Percentiles rank a stretch among this genome's conserved stretches.
Conservation (phyloP, 2,888 invertebrate genomes). For the Mesorhabditis spiculigera region DNA sequence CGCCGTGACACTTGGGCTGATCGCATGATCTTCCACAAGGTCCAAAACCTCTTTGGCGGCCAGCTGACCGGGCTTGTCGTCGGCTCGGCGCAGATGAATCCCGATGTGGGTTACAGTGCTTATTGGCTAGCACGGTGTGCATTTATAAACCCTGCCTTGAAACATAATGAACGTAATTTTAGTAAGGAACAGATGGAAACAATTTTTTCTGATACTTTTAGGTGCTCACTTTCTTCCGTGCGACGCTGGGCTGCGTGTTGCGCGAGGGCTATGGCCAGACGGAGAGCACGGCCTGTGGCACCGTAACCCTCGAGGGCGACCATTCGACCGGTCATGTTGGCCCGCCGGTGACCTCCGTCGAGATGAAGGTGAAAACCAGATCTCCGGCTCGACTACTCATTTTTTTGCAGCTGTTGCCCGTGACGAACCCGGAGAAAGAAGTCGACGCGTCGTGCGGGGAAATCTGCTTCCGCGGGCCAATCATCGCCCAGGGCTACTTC, state of each 20-base stretch:
- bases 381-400: conserved; percentile 73
- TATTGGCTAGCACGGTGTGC: too few species aligned
- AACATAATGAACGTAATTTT: neutral
- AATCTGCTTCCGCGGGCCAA: conserved; percentile 45
- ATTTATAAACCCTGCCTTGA: neutral
- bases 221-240: conserved; percentile 84
- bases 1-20: conserved; percentile 61
- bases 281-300: conserved; percentile 69
- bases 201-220: conserved; percentile 46
- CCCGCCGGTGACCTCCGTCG: conserved; percentile 89
- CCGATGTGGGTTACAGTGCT: neutral
- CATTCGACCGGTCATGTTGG: conserved; percentile 74
- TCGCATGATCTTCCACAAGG: conserved; percentile 60
- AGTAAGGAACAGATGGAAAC: conserved; percentile 29
- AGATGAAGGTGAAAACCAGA: conserved; percentile 77
- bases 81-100: neutral
- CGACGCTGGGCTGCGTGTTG: conserved; percentile 73
- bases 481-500: conserved; percentile 64
- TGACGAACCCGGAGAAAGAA: conserved; percentile 53
- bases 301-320: conserved; percentile 63
- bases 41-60: conserved; percentile 45
- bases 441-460: conserved; percentile 1
- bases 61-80: neutral
- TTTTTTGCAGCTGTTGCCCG: conserved; percentile 37
- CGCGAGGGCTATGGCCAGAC: conserved; percentile 60